These are phyloP conservation scores for Epizoanthus illoricatus DNA, from an alignment of 92 coral and sea anemone genomes.

Conservation along the genomic window DNA sequence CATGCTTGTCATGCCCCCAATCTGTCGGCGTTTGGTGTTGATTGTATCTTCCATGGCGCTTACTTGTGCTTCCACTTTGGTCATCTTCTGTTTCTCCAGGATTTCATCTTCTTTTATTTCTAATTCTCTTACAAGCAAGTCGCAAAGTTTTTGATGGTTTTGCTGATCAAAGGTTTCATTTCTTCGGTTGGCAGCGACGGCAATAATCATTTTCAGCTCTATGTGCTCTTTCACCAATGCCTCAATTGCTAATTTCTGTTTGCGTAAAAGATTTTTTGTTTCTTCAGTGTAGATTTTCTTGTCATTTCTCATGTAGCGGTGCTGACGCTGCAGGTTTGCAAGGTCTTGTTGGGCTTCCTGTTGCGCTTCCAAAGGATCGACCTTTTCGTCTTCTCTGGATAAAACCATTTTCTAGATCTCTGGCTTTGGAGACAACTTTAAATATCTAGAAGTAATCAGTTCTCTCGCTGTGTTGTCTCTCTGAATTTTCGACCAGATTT, in stretches of 20 bases:
- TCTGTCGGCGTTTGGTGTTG: constrained; percentile 56
- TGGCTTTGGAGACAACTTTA: neutral
- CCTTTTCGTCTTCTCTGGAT: constrained; percentile 77
- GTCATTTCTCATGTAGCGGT: constrained; percentile 84
- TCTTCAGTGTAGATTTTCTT: constrained; percentile 81
- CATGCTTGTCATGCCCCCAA: constrained; percentile 59
- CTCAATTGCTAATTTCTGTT: constrained; percentile 77
- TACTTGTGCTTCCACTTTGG: constrained; percentile 58
- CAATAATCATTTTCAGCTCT: constrained; percentile 64
- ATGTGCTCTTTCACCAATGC: constrained; percentile 67
- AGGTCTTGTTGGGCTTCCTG: constrained; percentile 90
- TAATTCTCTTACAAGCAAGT: constrained; percentile 68
- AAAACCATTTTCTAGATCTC: constrained; percentile 21
- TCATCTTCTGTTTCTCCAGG: constrained; percentile 52
- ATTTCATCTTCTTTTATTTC: constrained; percentile 54
- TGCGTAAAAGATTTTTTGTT: constrained; percentile 78
- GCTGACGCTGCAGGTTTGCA: constrained; percentile 74
- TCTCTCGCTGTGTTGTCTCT: neutral
- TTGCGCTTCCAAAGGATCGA: constrained; percentile 79
- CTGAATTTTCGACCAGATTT: neutral
- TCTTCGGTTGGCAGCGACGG: constrained; percentile 69
- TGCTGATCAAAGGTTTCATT: constrained; percentile 66
- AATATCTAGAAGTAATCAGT: neutral
- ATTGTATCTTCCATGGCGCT: constrained; percentile 55
- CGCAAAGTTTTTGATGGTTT: constrained; percentile 62